Percentiles rank a stretch among this genome's conserved stretches.
Evolutionary conservation across 2,797 vertebrate species (phyloP).

Genomic region (Coreius guichenoti): DNA sequence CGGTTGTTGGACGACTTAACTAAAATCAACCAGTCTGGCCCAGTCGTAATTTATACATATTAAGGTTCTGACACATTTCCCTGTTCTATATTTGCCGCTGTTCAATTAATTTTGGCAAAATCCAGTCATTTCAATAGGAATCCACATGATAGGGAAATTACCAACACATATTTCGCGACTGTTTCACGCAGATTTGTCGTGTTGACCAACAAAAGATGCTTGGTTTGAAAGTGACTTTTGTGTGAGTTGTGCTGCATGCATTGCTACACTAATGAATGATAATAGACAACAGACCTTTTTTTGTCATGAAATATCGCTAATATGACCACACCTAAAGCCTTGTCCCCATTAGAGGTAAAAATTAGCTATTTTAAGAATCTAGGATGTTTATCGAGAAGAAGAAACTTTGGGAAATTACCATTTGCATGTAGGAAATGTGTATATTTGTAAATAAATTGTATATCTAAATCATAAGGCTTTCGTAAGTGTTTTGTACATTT

Average conservation of each 20-base stretch:
- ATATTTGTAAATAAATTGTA: background rate
- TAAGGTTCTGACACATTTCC: background rate
- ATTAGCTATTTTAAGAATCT: background rate
- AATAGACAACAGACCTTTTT: background rate
- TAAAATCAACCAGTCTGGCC: background rate
- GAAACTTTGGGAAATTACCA: background rate
- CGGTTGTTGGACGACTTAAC: background rate
- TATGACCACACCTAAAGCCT: no score
- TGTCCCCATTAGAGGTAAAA: background rate
- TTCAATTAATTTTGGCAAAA: background rate
- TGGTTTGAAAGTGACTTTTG: background rate
- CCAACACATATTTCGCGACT: background rate
- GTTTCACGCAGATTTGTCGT: background rate
- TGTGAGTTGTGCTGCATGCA: background rate
- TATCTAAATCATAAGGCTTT: background rate
- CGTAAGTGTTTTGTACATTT: background rate
- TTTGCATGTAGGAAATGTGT: background rate
- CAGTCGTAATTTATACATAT: background rate
- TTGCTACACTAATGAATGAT: background rate
- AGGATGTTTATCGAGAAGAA: background rate
- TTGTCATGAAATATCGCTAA: no score
- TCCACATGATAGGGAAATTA: background rate
- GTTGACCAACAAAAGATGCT: background rate
- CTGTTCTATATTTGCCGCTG: background rate
- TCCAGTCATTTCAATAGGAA: background rate